Evolutionary conservation across 2,797 vertebrate genomes (phyloP), one percentile per base, ranked within the genome.

Genomic region (Hippocampus kuda): DNA sequence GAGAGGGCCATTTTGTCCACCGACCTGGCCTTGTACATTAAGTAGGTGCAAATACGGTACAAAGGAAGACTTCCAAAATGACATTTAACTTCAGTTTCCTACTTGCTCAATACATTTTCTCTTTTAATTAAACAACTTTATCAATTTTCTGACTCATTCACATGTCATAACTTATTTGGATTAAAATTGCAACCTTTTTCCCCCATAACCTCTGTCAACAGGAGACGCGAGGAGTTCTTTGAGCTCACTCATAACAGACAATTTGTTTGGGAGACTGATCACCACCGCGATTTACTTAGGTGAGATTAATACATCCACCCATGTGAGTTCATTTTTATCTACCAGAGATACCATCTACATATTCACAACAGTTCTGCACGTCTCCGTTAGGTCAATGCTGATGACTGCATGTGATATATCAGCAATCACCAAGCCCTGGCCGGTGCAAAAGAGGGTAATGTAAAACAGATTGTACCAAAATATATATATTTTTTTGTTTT

Each of bases 361-460:
- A 6, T 16, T 44, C 9, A 9, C 59, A 9, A 10, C 15, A 7
- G 41, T 44, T 46, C 2, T 42, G 12, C n/a, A 4, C 10, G 2
- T 18, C 63, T 34, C 15, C 26, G 2, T 65, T 30, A 99, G 97
- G 88, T 97, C 95, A 2, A 99, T 99, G 97, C 82, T 99, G 90
- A 99, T 99, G 97, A 99, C 97, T 44, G 95, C 96, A 0, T 98
- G 96, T 72, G 97, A 99, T 76, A 93, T 99, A 67, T 98, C 96
- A 30, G 97, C 97, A 24, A 98, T 99, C 84, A 97, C 95, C n/a
- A 99, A 99, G 74, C 97, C 97, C 22, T 99, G 97, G 97, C 96
- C 96, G 3, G 91, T 98, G 72, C 96, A 99, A 77, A 95, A 96
- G 72, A 92, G 92, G 93, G 97, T 98, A 90, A 18, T 44, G 26